A percentile compares a stretch with the other conserved stretches of the same genome.
Conservation (phyloP, 1,140 invertebrate genomes). For the Saccostrea glomerata region DNA sequence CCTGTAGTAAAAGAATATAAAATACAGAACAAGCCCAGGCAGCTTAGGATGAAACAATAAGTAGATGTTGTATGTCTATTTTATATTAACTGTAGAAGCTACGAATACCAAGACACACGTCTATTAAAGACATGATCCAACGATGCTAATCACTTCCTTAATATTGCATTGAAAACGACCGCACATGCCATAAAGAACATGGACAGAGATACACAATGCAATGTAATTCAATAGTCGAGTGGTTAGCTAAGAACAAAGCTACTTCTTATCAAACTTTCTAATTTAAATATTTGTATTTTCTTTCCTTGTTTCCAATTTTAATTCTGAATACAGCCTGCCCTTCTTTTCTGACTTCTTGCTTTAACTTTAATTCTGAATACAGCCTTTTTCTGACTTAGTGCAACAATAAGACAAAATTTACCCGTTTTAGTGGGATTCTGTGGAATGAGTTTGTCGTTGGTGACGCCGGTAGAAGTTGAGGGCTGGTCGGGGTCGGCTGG, state of each 20-base stretch:
- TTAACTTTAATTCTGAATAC: neutral
- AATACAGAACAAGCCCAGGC: neutral
- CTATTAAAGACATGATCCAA: slow-evolving; percentile 14
- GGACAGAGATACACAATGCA: slow-evolving; percentile 16
- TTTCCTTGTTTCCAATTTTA: neutral
- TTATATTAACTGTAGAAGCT: slow-evolving; percentile 5
- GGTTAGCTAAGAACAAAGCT: neutral
- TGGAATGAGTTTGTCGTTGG: slow-evolving; percentile 22
- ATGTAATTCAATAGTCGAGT: neutral
- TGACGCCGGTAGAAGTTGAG: slow-evolving; percentile 50
- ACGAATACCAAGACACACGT: slow-evolving; percentile 15
- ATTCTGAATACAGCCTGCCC: too few species aligned
- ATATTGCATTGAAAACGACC: slow-evolving; percentile 15
- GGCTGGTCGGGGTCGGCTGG: slow-evolving; percentile 48
- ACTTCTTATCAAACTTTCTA: neutral
- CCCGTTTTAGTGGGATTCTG: slow-evolving; percentile 16
- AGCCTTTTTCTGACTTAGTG: too few species aligned
- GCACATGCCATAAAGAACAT: slow-evolving; percentile 7
- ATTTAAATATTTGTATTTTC: neutral
- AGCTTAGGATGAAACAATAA: too few species aligned
- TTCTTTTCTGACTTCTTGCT: neutral
- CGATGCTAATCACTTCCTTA: slow-evolving; percentile 25
- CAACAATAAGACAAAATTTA: neutral
- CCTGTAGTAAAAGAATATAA: slow-evolving; percentile 59
- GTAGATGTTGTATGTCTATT: too few species aligned